Conservation (phyloP, 2,113 vertebrate genomes). For the Athene cunicularia region DNA sequence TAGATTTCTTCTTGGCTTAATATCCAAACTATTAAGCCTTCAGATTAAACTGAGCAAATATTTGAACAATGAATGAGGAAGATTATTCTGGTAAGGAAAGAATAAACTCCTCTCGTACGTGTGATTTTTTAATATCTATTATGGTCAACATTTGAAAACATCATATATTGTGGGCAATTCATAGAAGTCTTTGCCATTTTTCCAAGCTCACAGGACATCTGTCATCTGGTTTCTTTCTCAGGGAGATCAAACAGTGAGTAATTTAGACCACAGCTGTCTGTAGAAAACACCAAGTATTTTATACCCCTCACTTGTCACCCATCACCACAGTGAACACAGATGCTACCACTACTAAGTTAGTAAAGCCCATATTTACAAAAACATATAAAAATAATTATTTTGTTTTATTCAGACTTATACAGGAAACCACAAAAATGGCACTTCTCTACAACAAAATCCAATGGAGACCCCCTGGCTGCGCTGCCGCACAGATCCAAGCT, state of each 20-base stretch:
- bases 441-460: neutral
- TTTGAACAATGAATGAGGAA: neutral
- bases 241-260: neutral
- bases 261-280: neutral
- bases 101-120: neutral
- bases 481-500: neutral
- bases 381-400: neutral
- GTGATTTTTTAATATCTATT: neutral
- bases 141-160: neutral
- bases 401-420: neutral
- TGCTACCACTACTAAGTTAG: neutral
- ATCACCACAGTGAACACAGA: neutral
- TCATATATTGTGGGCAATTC: neutral
- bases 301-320: neutral
- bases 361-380: neutral
- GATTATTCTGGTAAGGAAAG: neutral
- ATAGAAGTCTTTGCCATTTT: neutral
- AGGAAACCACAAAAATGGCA: neutral
- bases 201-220: neutral
- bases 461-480: neutral
- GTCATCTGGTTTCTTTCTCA: neutral
- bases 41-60: slow-evolving; percentile 1
- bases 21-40: neutral
- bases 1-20: neutral
- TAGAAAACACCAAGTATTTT: neutral